phyloP scores from a whole-genome alignment of 2,888 invertebrate genomes.

The Agonum fuliginosum region DNA sequence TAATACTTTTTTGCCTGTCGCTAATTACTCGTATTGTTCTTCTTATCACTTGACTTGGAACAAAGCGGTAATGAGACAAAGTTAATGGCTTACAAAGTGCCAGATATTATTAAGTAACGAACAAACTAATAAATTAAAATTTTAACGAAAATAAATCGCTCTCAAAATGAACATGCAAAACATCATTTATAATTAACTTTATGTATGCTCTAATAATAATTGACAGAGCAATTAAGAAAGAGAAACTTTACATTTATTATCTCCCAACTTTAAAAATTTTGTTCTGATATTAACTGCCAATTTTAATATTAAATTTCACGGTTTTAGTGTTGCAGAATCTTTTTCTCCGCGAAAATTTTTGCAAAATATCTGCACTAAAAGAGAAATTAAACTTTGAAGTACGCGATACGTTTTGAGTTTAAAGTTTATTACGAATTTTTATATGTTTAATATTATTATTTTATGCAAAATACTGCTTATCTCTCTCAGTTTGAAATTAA shows the following conservation, averaged over 20 bases:
- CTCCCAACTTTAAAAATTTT: slow-evolving; percentile 14
- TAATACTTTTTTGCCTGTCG: slow-evolving; percentile 15
- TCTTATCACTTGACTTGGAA: slow-evolving; percentile 29
- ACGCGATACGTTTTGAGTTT: not conserved
- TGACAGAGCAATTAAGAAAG: slow-evolving; percentile 56
- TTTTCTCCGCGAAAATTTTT: not conserved
- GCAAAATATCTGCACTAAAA: slow-evolving; percentile 10
- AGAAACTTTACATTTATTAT: slow-evolving; percentile 51
- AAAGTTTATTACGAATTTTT: not conserved
- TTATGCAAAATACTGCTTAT: slow-evolving; percentile 19
- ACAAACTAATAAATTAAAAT: slow-evolving; percentile 30
- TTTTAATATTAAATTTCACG: slow-evolving; percentile 25
- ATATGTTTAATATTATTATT: slow-evolving; percentile 17
- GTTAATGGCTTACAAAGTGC: slow-evolving; percentile 41
- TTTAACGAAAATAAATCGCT: slow-evolving; percentile 23
- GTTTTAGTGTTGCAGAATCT: no score
- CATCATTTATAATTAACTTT: slow-evolving; percentile 52
- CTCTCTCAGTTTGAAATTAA: slow-evolving; percentile 25
- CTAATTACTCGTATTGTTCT: slow-evolving; percentile 32
- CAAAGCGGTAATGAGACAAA: slow-evolving; percentile 40
- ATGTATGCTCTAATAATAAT: slow-evolving; percentile 49
- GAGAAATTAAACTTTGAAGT: slow-evolving; percentile 3
- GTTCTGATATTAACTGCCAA: slow-evolving; percentile 30
- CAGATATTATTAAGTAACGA: slow-evolving; percentile 37
- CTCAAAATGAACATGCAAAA: slow-evolving; percentile 2